Conservation (phyloP, 2,888 invertebrate species). For the Alviniconcha strummeri region DNA sequence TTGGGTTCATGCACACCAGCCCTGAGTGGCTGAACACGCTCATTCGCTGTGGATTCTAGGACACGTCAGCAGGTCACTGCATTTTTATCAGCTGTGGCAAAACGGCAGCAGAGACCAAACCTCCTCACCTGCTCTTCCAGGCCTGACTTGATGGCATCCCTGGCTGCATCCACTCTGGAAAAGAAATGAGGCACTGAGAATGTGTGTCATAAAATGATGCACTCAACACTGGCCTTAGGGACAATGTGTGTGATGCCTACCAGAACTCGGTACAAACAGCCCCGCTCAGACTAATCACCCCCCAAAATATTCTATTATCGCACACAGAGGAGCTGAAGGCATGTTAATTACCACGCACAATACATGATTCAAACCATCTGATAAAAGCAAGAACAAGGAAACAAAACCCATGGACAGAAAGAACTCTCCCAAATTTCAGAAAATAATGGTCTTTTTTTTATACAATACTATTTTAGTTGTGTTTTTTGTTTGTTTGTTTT, state of each 20-base stretch:
- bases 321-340: no score
- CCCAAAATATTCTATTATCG: no score
- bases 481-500: neutral
- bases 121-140: conserved; percentile 52
- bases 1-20: no score
- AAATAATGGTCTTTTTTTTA: neutral
- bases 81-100: no score
- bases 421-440: neutral
- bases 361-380: neutral
- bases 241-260: no score
- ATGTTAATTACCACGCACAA: neutral
- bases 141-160: conserved; percentile 41
- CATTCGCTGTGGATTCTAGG: no score
- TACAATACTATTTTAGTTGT: neutral
- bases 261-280: no score
- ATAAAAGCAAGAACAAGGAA: neutral
- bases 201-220: neutral
- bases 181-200: neutral
- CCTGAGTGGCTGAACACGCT: no score
- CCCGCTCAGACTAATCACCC: no score
- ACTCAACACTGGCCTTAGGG: no score
- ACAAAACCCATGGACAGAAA: neutral
- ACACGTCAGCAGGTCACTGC: no score
- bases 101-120: no score
- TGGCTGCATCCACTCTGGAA: conserved; percentile 30